phyloP scores from a whole-genome alignment of 2,888 invertebrate genomes.

The Phoenoteleia sp. region DNA sequence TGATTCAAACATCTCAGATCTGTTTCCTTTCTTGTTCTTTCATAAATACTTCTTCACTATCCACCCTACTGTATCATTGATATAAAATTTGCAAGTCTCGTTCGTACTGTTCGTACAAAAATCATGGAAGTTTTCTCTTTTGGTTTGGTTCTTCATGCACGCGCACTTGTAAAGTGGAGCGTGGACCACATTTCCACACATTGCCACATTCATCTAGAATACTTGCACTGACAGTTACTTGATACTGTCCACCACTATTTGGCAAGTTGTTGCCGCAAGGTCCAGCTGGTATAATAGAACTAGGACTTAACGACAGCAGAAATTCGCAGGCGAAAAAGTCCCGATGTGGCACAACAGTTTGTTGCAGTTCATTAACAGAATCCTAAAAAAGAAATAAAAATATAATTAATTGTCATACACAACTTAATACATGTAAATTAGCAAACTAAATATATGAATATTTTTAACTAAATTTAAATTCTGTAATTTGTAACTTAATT shows the following conservation, averaged over 20 bases:
- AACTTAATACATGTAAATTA: no score
- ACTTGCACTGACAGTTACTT: conserved; percentile 94
- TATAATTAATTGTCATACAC: no score
- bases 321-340: conserved; percentile 97
- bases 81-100: neutral
- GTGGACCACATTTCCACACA: conserved; percentile 96
- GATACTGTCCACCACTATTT: conserved; percentile 90
- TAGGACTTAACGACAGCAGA: conserved; percentile 90
- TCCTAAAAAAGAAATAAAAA: conserved; percentile 90
- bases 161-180: conserved; percentile 92
- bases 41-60: no score
- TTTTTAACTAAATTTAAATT: no score
- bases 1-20: no score
- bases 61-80: neutral
- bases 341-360: conserved; percentile 59
- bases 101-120: conserved; percentile 12
- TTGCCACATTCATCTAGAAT: conserved; percentile 94
- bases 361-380: conserved; percentile 68
- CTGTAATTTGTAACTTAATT: no score
- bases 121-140: conserved; percentile 83
- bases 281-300: conserved; percentile 75
- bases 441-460: no score
- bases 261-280: conserved; percentile 61
- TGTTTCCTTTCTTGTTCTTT: no score
- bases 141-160: conserved; percentile 89